phyloP scores from a whole-genome alignment of 2,888 invertebrate species.

The Ophion ellenae region DNA sequence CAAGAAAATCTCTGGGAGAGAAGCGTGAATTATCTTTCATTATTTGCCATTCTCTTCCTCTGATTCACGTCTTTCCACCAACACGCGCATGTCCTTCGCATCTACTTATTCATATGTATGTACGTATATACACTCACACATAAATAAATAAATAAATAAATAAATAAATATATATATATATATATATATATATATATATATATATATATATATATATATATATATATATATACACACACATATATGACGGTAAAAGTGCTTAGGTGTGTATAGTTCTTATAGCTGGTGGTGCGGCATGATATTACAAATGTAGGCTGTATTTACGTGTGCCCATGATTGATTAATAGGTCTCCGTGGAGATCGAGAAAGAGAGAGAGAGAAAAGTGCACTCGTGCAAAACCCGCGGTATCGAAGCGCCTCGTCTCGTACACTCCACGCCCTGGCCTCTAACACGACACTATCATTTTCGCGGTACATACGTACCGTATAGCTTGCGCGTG shows the following conservation, averaged over 20 bases:
- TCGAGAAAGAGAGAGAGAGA: constrained; percentile 48
- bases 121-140: not conserved
- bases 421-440: constrained; percentile 54
- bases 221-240: not conserved
- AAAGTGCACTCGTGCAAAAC: constrained; percentile 63
- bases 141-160: not conserved
- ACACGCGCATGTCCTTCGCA: constrained; percentile 21
- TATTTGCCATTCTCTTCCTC: constrained; percentile 66
- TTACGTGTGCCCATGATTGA: constrained; percentile 62
- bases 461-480: constrained; percentile 55
- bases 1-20: constrained; percentile 55
- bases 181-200: not conserved
- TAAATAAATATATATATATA: not conserved
- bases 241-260: not conserved
- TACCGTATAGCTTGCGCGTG: not conserved
- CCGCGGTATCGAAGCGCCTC: constrained; percentile 38
- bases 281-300: constrained; percentile 17
- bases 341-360: constrained; percentile 59
- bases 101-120: not conserved
- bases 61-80: constrained; percentile 56
- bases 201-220: not conserved
- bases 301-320: constrained; percentile 62
- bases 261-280: not conserved
- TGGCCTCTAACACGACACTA: constrained; percentile 56
- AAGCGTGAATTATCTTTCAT: constrained; percentile 65